These are phyloP conservation scores for Camptogramma bilineatum DNA, from an alignment of 2,888 invertebrate genomes.

Conservation along the genomic window DNA sequence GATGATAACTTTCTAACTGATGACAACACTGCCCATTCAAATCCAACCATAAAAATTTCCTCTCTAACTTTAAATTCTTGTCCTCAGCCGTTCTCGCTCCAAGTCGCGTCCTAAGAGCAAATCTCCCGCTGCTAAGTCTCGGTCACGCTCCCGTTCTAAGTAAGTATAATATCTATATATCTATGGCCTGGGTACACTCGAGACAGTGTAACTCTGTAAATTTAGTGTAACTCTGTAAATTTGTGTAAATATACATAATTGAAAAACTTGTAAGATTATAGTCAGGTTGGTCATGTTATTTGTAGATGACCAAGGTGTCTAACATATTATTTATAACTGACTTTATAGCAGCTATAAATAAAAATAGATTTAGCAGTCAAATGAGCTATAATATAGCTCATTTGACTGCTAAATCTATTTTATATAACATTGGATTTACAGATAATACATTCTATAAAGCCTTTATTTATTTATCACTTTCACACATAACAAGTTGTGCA, in stretches of 20 bases:
- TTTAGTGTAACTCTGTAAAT: too few relatives aligned
- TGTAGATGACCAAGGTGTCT: neutral
- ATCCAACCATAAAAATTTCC: neutral
- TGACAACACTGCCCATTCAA: neutral
- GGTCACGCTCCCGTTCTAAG: conserved; percentile 91
- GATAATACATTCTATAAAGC: too few relatives aligned
- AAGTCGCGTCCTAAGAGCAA: conserved; percentile 89
- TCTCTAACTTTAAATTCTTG: conserved; percentile 1
- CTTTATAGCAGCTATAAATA: too few relatives aligned
- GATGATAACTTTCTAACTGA: conserved; percentile 65
- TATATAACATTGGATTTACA: too few relatives aligned
- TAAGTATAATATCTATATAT: conserved; percentile 76
- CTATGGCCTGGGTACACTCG: neutral
- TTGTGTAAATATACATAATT: neutral
- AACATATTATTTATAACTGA: neutral
- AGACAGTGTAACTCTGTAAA: too few relatives aligned
- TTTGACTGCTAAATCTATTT: too few relatives aligned
- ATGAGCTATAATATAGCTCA: too few relatives aligned
- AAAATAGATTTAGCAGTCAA: too few relatives aligned
- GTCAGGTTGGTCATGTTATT: neutral
- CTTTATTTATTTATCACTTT: too few relatives aligned
- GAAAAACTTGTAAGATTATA: neutral
- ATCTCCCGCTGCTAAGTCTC: conserved; percentile 91
- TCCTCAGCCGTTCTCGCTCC: conserved; percentile 75
- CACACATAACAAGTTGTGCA: too few relatives aligned